Evolutionary conservation across 2,888 invertebrate species (phyloP).

Genomic region (Orchestes rusci): DNA sequence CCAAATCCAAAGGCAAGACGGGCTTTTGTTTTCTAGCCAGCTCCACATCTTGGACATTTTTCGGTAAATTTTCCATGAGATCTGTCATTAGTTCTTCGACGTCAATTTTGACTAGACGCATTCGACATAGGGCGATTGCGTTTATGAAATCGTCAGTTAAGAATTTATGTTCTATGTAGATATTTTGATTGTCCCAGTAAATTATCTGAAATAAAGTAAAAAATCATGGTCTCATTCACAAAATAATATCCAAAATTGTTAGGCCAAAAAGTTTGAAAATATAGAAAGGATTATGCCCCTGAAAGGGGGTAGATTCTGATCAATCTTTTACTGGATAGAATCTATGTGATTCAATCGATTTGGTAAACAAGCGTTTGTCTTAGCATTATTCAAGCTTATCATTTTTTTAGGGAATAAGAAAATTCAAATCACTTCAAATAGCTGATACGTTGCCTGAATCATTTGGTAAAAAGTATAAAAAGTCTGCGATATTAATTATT

Average conservation of each 20-base stretch:
- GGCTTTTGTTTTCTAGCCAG: conserved; percentile 45
- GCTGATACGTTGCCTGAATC: no score
- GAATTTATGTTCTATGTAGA: conserved; percentile 80
- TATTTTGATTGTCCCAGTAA: conserved; percentile 77
- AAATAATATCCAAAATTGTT: background rate
- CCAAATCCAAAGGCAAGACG: conserved; percentile 56
- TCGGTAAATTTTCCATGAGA: conserved; percentile 32
- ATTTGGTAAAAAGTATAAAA: no score
- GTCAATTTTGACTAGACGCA: conserved; percentile 54
- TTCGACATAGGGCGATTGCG: conserved; percentile 52
- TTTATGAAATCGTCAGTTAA: conserved; percentile 69
- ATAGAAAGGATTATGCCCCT: no score
- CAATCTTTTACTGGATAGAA: no score
- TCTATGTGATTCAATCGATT: no score
- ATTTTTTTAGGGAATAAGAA: no score
- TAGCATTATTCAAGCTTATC: no score
- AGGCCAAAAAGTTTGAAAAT: no score
- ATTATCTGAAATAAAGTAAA: conserved; percentile 53
- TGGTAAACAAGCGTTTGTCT: no score
- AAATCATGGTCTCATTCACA: background rate
- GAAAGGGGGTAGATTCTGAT: no score
- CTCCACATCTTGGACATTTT: conserved; percentile 35
- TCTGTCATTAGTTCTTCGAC: conserved; percentile 48
- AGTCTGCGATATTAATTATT: no score
- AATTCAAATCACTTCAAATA: no score